phyloP scores from a whole-genome alignment of 2,113 vertebrate genomes.

The Struthidea cinerea region DNA sequence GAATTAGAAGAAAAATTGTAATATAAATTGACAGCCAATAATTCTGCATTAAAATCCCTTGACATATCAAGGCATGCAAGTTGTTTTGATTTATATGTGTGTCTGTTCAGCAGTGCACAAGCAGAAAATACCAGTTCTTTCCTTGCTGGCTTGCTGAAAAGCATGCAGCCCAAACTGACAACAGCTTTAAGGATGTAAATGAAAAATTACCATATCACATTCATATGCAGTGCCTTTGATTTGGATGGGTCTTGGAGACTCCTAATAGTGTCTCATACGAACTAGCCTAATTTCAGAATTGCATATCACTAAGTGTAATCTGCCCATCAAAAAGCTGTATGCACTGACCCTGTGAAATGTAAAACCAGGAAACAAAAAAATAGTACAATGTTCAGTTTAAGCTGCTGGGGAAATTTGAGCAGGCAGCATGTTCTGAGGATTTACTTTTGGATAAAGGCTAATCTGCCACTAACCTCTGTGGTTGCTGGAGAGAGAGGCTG shows the following conservation, averaged over 20 bases:
- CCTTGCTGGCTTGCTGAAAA: not conserved
- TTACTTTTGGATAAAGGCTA: conserved; percentile 10
- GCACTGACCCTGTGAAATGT: not conserved
- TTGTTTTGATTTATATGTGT: not conserved
- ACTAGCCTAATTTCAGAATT: not conserved
- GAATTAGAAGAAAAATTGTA: not conserved
- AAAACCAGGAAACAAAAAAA: not conserved
- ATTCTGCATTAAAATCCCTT: not conserved
- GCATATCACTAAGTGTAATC: not conserved
- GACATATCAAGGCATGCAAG: not conserved
- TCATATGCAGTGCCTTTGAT: not conserved
- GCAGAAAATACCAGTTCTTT: not conserved
- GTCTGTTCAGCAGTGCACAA: not conserved
- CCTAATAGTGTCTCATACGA: not conserved
- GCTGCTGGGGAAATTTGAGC: not conserved
- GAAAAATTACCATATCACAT: not conserved
- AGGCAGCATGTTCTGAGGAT: not conserved
- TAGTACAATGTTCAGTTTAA: not conserved
- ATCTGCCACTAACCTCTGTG: not conserved
- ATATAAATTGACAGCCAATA: not conserved
- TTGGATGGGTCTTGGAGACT: not conserved
- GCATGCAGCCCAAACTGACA: not conserved
- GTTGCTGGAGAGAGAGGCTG: not conserved
- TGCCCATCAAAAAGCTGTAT: not conserved
- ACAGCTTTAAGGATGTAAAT: not conserved